Evolutionary conservation across 2,797 vertebrate genomes (phyloP), one percentile per base, ranked within the genome.

Genomic region (Rhabdomys pumilio): DNA sequence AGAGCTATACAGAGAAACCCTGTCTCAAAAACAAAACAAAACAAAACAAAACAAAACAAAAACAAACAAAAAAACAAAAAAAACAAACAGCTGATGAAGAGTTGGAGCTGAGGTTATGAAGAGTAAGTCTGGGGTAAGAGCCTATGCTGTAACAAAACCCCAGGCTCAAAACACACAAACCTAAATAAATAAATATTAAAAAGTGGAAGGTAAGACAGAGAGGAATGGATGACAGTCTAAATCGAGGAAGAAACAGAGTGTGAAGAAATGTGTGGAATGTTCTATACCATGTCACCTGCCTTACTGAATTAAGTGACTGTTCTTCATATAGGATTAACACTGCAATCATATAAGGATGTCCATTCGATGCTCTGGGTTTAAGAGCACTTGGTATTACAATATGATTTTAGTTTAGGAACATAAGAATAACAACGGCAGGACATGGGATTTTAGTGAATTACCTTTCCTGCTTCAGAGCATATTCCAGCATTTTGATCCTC

Each of bases 401-500:
- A 26, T 61, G 19, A 12, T 72, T 82, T 88, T 86, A 79, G 59
- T 91, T 94, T 69, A 95, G 53, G 13, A 97, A 83, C 82, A 9
- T 88, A 50, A 85, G n/a, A 84, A 92, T 84, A 93, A 90, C 26
- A 55, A 86, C 59, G 81, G 50, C 7, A 3, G 67, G n/a, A 72
- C 69, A 72, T 0, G 59, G 38, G 55, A 69, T 57, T 63, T 73
- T 50, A 93, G 20, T 91, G 20, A 97, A 82, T 97, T 97, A 99
- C 99, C 99, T 99, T 98, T 99, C 99, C 97, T 99, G 99, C 98
- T 99, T 99, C 97, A 99, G 99, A 0, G 99, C 99, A 44, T 99
- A 99, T 98, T 99, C 99, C 98, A 99, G 98, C 99, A 99, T 99
- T 99, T 99, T 99, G 98, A 99, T 99, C 99, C 99, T 99, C 97